Conservation (phyloP, 2,888 invertebrate species). For the Nematopogon swammerdamellus region DNA sequence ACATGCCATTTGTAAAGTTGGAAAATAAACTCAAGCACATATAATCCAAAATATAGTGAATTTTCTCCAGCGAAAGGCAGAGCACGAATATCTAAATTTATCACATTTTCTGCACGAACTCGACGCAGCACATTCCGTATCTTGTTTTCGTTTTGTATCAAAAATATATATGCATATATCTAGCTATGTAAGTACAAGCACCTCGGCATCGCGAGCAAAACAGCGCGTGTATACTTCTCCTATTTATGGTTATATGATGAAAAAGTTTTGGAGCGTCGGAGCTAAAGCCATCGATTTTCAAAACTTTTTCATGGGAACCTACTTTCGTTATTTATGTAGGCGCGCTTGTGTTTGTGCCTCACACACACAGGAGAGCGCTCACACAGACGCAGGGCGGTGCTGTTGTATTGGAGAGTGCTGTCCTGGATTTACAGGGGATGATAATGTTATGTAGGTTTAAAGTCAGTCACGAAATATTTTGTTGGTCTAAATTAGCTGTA, state of each 20-base stretch:
- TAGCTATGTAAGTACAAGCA: neutral
- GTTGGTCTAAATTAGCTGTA: too few species aligned
- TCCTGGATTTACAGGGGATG: too few species aligned
- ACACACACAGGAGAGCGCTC: slow-evolving; percentile 24
- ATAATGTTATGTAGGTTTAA: too few species aligned
- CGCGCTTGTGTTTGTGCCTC: slow-evolving; percentile 29
- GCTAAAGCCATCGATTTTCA: slow-evolving; percentile 58
- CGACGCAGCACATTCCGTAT: too few species aligned
- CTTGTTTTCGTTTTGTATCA: neutral
- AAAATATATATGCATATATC: neutral
- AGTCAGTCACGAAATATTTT: too few species aligned
- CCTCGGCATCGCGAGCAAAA: slow-evolving; percentile 27
- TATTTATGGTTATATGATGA: slow-evolving; percentile 54
- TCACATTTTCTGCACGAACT: too few species aligned
- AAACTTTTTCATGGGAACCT: slow-evolving; percentile 60
- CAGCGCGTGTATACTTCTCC: slow-evolving; percentile 26
- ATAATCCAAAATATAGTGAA: too few species aligned
- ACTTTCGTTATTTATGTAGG: slow-evolving; percentile 52
- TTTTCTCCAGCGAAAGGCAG: too few species aligned
- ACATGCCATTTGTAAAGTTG: too few species aligned
- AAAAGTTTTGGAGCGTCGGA: slow-evolving; percentile 52
- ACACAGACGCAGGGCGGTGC: slow-evolving; percentile 27
- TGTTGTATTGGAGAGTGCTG: slow-evolving; percentile 41
- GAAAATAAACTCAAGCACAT: too few species aligned
- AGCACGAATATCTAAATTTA: too few species aligned